Conservation (phyloP, 2,113 vertebrate species). For the Pholis gunnellus region DNA sequence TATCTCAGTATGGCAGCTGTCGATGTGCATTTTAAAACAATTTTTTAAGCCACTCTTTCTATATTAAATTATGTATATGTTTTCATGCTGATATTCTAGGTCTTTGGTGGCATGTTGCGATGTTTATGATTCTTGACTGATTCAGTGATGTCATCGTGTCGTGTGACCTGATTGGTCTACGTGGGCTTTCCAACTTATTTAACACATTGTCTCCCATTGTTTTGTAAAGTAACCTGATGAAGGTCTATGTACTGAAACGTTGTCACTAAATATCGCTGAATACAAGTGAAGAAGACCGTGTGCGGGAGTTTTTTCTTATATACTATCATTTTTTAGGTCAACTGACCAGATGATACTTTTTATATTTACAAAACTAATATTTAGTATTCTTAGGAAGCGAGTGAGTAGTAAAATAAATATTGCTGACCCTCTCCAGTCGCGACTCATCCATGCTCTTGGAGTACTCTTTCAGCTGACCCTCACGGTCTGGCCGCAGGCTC, state of each 20-base stretch:
- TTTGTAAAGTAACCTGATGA: neutral
- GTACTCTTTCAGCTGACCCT: conserved; percentile 96
- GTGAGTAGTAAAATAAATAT: neutral
- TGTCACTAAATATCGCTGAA: neutral
- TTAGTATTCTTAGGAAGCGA: neutral
- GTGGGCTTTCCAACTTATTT: too few species aligned
- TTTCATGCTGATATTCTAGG: neutral
- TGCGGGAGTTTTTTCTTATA: neutral
- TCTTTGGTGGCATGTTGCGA: neutral
- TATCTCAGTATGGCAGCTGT: neutral
- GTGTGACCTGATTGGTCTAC: too few species aligned
- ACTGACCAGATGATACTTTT: neutral
- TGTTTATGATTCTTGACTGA: neutral
- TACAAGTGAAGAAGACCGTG: neutral
- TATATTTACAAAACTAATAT: neutral
- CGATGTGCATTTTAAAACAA: too few species aligned
- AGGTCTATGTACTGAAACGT: neutral
- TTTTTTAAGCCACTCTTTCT: too few species aligned
- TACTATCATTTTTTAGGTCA: neutral
- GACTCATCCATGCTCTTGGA: conserved; percentile 98
- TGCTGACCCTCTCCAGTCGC: conserved; percentile 92
- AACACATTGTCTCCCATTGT: too few species aligned
- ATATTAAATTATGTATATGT: neutral
- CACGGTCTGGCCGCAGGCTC: conserved; percentile 93
- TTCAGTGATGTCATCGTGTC: too few species aligned